Conservation (phyloP, 2,113 vertebrate genomes). For the Phalacrocorax carbo region DNA sequence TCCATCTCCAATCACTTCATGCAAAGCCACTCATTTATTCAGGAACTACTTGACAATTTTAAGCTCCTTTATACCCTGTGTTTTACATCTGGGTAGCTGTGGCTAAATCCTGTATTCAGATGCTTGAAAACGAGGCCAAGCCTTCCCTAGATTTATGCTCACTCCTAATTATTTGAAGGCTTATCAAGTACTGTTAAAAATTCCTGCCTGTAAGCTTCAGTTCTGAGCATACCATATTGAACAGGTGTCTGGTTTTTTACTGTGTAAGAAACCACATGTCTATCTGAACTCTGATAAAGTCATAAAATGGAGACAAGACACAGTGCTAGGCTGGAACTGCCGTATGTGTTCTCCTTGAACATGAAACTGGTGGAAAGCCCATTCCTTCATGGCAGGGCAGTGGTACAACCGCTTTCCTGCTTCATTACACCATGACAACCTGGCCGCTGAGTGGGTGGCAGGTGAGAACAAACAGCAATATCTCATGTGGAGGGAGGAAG, state of each 20-base stretch:
- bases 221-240: neutral
- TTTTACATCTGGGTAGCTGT: slow-evolving; percentile 17
- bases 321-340: neutral
- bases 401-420: neutral
- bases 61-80: slow-evolving; percentile 16
- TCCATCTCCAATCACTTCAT: slow-evolving; percentile 14
- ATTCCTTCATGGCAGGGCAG: neutral
- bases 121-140: slow-evolving; percentile 10
- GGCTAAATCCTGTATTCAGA: neutral
- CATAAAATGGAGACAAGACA: neutral
- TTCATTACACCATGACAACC: neutral
- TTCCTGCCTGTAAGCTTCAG: neutral
- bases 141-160: neutral
- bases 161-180: neutral
- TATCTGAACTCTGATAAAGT: neutral
- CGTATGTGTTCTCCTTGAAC: neutral
- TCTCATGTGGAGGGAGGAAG: neutral
- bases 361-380: neutral
- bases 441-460: too few relatives aligned
- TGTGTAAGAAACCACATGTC: neutral
- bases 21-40: slow-evolving; percentile 15
- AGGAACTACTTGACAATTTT: slow-evolving; percentile 40
- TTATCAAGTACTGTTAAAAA: neutral
- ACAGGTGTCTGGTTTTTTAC: neutral
- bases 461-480: neutral